phyloP scores from a whole-genome alignment of 2,888 invertebrate species.

The Drosophila aldrichi region DNA sequence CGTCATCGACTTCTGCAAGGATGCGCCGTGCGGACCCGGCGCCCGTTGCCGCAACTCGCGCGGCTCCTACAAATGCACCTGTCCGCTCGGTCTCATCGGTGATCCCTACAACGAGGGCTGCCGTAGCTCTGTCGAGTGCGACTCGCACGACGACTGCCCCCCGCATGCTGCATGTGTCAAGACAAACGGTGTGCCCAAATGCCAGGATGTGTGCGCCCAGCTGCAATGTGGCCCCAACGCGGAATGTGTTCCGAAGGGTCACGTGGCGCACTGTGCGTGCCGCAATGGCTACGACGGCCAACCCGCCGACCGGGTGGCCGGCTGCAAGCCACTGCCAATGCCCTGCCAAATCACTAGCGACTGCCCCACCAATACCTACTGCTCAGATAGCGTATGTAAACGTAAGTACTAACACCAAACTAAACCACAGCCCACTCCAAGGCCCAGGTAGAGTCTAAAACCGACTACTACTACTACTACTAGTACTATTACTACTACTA shows the following conservation, averaged over 20 bases:
- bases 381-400: conserved; percentile 92
- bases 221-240: conserved; percentile 93
- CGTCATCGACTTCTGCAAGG: conserved; percentile 91
- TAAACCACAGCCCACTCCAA: no score
- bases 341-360: conserved; percentile 90
- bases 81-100: conserved; percentile 92
- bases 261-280: conserved; percentile 92
- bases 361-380: conserved; percentile 92
- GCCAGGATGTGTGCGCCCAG: conserved; percentile 92
- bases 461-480: conserved; percentile 35
- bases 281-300: conserved; percentile 92
- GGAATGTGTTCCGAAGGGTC: conserved; percentile 92
- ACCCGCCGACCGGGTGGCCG: conserved; percentile 89
- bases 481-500: conserved; percentile 28
- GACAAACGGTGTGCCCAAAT: conserved; percentile 91
- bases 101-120: conserved; percentile 95
- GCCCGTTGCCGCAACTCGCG: conserved; percentile 92
- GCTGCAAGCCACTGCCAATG: conserved; percentile 91
- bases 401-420: conserved; percentile 87
- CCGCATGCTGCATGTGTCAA: conserved; percentile 91
- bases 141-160: conserved; percentile 92
- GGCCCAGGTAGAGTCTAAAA: conserved; percentile 15
- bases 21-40: conserved; percentile 92
- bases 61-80: conserved; percentile 92
- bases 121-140: conserved; percentile 92